Conservation (phyloP, 2,113 vertebrate species). For the Rhinopomastus cyanomelas region DNA sequence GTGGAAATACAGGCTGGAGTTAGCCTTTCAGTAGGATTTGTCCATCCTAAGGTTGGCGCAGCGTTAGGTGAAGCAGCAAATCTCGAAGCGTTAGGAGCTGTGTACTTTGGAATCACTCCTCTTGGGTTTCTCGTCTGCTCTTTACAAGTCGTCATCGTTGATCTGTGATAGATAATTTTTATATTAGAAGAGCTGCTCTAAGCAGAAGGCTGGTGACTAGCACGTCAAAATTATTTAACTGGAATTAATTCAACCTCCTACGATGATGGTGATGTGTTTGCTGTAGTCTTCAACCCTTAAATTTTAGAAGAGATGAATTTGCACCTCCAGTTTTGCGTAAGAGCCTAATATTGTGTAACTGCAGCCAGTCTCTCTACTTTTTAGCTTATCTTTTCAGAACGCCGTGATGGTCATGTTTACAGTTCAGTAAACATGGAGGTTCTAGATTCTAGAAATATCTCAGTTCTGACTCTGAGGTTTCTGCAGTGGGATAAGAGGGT, state of each 20-base stretch:
- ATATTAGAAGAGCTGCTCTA: neutral
- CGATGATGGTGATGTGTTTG: neutral
- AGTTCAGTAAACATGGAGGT: slow-evolving; percentile 12
- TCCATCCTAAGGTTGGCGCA: neutral
- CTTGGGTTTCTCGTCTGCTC: neutral
- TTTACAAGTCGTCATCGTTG: neutral
- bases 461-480: no score
- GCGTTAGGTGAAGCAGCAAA: neutral
- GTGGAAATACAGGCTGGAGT: slow-evolving; percentile 1
- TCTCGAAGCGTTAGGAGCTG: neutral
- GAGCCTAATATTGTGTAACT: neutral
- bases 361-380: neutral
- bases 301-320: neutral
- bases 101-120: neutral
- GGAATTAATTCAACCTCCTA: neutral
- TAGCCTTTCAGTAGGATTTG: neutral
- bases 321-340: neutral
- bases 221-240: neutral
- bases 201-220: neutral
- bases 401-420: neutral
- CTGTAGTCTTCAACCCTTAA: neutral
- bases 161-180: neutral
- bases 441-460: no score
- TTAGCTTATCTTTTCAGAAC: slow-evolving; percentile 9
- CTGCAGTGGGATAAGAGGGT: no score